Base-by-base conservation (phyloP, 1,140 invertebrate species). In the Calosoma granatense region DNA sequence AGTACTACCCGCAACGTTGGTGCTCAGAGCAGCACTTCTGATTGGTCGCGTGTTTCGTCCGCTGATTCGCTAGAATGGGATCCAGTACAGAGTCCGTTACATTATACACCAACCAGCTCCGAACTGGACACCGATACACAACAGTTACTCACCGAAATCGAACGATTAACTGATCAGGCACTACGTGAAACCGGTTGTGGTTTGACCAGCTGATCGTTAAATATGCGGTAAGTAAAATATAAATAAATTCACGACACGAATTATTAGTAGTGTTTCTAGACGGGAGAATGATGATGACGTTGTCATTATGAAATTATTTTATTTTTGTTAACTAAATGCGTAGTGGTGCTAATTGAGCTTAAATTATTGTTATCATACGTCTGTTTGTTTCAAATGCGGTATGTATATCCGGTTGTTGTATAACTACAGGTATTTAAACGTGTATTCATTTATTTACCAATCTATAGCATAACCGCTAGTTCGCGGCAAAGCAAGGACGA, bases 51-150 rank as follows among this genome's bases (percentile, higher is more conserved):
- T 55, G 70, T 77, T 26, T 77, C 77, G 2, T 76, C 74, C n/a
- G 74, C 73, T 21, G 75, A 78, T 64, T 78, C 76, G 51, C 70
- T 79, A 56, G 77, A 79, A 67, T 79, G 78, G 78, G 78, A 79
- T 66, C 76, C 73, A 14, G 74, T 77, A 1, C 75, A 76, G 59
- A 70, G 65, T 47, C 65, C 66, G 0, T 62, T 70, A 22, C 66
- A 69, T 51, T 56, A 59, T 14, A 65, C 61, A 60, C 65, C 66
- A 9, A 64, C 61, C 11, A 52, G 60, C 2, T 70, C 71, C 2
- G n/a, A n/a, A n/a, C 64, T 76, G 20, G 75, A 78, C 61, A 64
- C 72, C 6, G 78, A 78, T 57, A 78, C 78, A 57, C 76, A 78
- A 59, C 71, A 74, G 60, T 63, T 79, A 55, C 61, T 79, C 47